A percentile compares a stretch with the other conserved stretches of the same genome.
Conservation (phyloP, 2,113 vertebrate species). For the Percopsis transmontana region DNA sequence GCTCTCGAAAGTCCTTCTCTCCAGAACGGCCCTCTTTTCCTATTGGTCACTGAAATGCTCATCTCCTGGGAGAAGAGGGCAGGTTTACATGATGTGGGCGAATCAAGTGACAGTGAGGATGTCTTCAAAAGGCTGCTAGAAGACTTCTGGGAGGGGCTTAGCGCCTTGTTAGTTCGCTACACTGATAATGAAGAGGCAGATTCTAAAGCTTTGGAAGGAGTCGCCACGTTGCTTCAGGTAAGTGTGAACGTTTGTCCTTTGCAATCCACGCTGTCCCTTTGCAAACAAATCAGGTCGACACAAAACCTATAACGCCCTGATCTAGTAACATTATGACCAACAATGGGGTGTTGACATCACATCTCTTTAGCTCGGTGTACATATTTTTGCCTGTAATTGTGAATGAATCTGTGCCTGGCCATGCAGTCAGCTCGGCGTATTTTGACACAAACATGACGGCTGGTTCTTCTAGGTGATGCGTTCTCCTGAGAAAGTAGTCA, state of each 20-base stretch:
- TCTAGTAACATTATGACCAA: no score
- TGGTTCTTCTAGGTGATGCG: constrained; percentile 76
- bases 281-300: no score
- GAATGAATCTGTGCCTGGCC: no score
- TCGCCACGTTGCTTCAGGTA: constrained; percentile 84
- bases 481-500: constrained; percentile 72
- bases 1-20: constrained; percentile 81
- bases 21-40: constrained; percentile 85
- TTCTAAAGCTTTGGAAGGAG: constrained; percentile 77
- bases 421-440: no score
- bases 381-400: no score
- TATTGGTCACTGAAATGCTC: constrained; percentile 84
- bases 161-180: constrained; percentile 77
- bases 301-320: no score
- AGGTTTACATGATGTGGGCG: constrained; percentile 46
- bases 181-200: constrained; percentile 80
- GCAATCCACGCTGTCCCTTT: no score
- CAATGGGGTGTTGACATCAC: no score
- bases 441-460: neutral
- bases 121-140: constrained; percentile 80
- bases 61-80: constrained; percentile 88
- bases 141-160: constrained; percentile 87
- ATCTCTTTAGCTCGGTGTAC: no score
- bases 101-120: constrained; percentile 32
- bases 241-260: constrained; percentile 6